Base-by-base conservation (phyloP, 2,113 vertebrate genomes). In the Carollia perspicillata region DNA sequence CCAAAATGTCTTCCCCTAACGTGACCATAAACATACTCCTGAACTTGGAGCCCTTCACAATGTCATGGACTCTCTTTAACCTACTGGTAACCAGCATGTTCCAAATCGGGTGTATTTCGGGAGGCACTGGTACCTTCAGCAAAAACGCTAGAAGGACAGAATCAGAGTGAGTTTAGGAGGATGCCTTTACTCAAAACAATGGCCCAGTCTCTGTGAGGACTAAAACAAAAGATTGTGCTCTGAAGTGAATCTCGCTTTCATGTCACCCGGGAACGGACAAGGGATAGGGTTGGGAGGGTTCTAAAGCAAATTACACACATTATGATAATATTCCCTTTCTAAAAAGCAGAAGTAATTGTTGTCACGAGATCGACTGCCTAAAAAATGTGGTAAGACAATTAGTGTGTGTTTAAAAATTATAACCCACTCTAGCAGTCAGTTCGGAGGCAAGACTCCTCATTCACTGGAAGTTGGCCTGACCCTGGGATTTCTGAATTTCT, bases 401-500 rank as follows among this genome's bases (percentile, higher is more conserved):
- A 40, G 20, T 94, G 63, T 51, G 30, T 55, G 84, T 40, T 89
- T 71, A 63, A 20, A 47, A 96, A 90, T 89, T 58, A 92, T 42
- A 92, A 78, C 2, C n/a, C 55, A 37, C 63, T 96, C 49, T n/a
- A 80, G 37, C 95, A 97, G 72, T 85, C 20, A 80, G 22, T 68
- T 84, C 78, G 69, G 66, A 71, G 85, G 63, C 33, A 94, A 97
- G 87, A 49, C 11, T 84, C 68, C 58, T 51, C 81, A 91, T 63
- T 87, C 26, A 33, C 8, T 30, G 63, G 95, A 93, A 26, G 18
- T 96, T 91, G 88, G 81, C 94, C 79, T 97, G 91, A 97, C 78
- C 92, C 71, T 95, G 88, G 93, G 69, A 79, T 71, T 94, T 89
- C n/a, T 97, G 68, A 69, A 44, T 95, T 96, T 94, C 96, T 98